Evolutionary conservation across 2,113 vertebrate species (phyloP), one percentile per base, ranked within the genome.

Genomic region (Cranoglanis bouderius): DNA sequence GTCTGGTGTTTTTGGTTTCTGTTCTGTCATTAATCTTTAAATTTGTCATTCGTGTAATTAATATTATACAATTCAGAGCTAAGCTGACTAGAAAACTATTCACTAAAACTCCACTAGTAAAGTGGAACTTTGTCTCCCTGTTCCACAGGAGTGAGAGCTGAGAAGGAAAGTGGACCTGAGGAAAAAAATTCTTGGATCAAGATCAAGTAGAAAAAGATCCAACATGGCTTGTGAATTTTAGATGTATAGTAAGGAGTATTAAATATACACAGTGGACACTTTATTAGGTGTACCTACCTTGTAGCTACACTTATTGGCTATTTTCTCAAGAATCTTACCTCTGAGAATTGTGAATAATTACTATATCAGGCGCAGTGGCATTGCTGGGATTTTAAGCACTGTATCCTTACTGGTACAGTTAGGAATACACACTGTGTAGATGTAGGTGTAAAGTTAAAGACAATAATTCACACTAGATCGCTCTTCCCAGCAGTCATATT

Each of bases 61-160:
- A 75, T 2, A 75, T 24, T 43, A 43, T 75, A 4, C 32, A 38
- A 24, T 26, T 83, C 82, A 63, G 57, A 78, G 24, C 1, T 29
- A 6, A 78, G 46, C 40, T 14, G 21, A 8, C 21, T 43, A 46
- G 3, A 77, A 77, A 43, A 75, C 19, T 75, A 18, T 75, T 10
- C 21, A 75, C 38, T 46, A 29, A 12, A 77, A 51, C n/a, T 81
- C n/a, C 29, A 74, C 21, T 53, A 53, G 19, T 85, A 55, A 85
- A 72, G n/a, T 32, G 49, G n/a, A 35, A 53, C n/a, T 85, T 85
- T 85, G 84, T 49, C 84, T 85, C 83, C 35, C n/a, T 38, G 18
- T 43, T 78, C 24, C 59, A 49, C 67, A 32, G 14, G 24, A 67
- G 24, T 85, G 49, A 81, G 35, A 72, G 53, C 72, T 61, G 85